Percentiles rank a stretch among this genome's conserved stretches.
Evolutionary conservation across 37 sponge, comb jelly and placozoan genomes (phyloP).

Genomic region (Petrosia ficiformis): DNA sequence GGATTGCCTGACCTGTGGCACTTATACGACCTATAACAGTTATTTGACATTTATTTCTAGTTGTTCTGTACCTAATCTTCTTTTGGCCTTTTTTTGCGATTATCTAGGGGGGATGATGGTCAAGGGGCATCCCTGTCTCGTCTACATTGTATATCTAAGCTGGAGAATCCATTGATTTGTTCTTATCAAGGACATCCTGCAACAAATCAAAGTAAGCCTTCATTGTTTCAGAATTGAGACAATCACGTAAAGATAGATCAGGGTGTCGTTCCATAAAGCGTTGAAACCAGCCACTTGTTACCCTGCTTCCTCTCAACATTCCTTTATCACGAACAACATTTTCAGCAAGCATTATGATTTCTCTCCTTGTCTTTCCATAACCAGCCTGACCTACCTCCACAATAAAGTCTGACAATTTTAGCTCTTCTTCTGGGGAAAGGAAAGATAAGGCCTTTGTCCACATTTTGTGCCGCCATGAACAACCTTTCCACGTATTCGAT

Average conservation of each 20-base stretch:
- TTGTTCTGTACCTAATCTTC: neutral
- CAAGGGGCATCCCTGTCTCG: slow-evolving; percentile 39
- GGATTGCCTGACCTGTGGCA: slow-evolving; percentile 27
- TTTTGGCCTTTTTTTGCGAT: neutral
- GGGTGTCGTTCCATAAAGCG: slow-evolving; percentile 32
- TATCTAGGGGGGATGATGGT: slow-evolving; percentile 1
- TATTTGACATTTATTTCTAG: slow-evolving; percentile 17
- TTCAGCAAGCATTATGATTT: slow-evolving; percentile 23
- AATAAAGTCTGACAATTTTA: slow-evolving; percentile 6
- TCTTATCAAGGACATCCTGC: slow-evolving; percentile 15
- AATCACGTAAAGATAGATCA: slow-evolving; percentile 24
- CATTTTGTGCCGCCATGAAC: slow-evolving; percentile 23
- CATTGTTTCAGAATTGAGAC: slow-evolving; percentile 18
- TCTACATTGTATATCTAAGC: slow-evolving; percentile 45
- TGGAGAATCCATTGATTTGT: slow-evolving; percentile 2
- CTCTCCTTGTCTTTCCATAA: slow-evolving; percentile 38
- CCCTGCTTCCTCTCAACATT: neutral
- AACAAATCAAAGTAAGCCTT: slow-evolving; percentile 10
- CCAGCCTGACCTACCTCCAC: slow-evolving; percentile 17
- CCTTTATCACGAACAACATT: slow-evolving; percentile 30
- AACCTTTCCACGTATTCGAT: slow-evolving; percentile 20
- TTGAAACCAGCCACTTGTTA: slow-evolving; percentile 41
- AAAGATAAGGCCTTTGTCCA: slow-evolving; percentile 24
- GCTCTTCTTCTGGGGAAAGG: slow-evolving; percentile 10
- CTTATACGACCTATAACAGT: slow-evolving; percentile 38